Evolutionary conservation across 1,140 invertebrate genomes (phyloP).

Genomic region (Drosophila ohnishii): DNA sequence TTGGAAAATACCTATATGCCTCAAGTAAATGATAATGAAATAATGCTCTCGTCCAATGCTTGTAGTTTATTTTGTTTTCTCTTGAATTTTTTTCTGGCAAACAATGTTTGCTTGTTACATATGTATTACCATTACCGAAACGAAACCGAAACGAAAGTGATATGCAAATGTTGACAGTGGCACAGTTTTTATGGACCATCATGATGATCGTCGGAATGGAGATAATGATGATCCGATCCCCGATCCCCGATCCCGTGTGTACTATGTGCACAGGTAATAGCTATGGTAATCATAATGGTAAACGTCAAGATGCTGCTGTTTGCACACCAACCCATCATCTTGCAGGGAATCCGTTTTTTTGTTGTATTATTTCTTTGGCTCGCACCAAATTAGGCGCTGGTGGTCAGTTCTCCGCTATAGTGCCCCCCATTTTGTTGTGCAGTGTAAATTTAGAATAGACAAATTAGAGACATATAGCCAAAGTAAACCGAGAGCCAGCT

Average conservation of each 20-base stretch:
- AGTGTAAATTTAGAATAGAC: conserved; percentile 66
- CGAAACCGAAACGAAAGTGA: conserved; percentile 65
- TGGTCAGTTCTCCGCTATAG: conserved; percentile 36
- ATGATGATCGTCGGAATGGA: conserved; percentile 16
- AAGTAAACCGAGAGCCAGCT: conserved; percentile 52
- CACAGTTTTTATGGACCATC: conserved; percentile 49
- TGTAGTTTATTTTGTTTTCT: neutral
- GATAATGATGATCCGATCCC: neutral
- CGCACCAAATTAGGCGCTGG: conserved; percentile 49
- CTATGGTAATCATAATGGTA: conserved; percentile 33
- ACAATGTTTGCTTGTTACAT: conserved; percentile 51
- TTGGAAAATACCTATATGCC: neutral
- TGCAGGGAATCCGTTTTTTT: conserved; percentile 5
- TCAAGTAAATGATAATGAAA: conserved; percentile 1
- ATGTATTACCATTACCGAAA: conserved; percentile 43
- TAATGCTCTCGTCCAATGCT: neutral
- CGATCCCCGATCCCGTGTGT: neutral
- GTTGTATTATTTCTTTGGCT: neutral
- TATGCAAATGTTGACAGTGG: conserved; percentile 71
- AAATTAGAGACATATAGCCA: conserved; percentile 60
- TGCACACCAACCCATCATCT: conserved; percentile 9
- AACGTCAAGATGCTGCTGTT: conserved; percentile 21
- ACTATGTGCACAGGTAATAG: conserved; percentile 43
- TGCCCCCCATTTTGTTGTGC: neutral
- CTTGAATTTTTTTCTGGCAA: neutral